A percentile compares a stretch with the other conserved stretches of the same genome.
phyloP scores from a whole-genome alignment of 2,797 vertebrate species.

The Chaenodraco wilsoni region DNA sequence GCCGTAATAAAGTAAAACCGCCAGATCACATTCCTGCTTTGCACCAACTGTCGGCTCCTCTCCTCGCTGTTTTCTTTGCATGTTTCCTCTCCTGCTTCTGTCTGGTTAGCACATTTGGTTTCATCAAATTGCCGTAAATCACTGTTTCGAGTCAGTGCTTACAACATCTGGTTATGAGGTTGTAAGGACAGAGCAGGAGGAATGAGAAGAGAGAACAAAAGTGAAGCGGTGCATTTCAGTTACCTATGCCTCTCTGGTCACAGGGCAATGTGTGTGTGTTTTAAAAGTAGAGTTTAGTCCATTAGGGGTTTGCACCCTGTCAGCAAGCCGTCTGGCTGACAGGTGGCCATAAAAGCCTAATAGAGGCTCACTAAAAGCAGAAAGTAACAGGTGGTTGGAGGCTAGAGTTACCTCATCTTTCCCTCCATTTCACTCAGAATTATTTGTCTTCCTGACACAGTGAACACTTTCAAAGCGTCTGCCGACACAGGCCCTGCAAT shows the following conservation, averaged over 20 bases:
- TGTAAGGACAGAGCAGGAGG: conserved; percentile 22
- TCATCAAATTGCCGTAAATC: conserved; percentile 36
- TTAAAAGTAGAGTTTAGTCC: conserved; percentile 47
- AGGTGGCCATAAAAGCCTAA: conserved; percentile 72
- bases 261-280: conserved; percentile 25
- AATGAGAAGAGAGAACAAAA: conserved; percentile 17
- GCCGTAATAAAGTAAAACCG: conserved; percentile 46
- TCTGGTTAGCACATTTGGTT: conserved; percentile 61
- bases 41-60: conserved; percentile 14
- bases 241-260: conserved; percentile 29
- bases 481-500: conserved; percentile 21
- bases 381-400: conserved; percentile 66
- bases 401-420: conserved; percentile 68
- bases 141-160: conserved; percentile 28
- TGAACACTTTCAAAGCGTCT: conserved; percentile 49
- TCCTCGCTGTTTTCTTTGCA: conserved; percentile 15
- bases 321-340: conserved; percentile 59
- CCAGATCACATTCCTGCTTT: conserved; percentile 25
- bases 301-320: conserved; percentile 57
- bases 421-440: conserved; percentile 38
- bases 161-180: conserved; percentile 57
- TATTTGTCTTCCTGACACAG: conserved; percentile 53
- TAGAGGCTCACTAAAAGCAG: conserved; percentile 56
- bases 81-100: conserved; percentile 27
- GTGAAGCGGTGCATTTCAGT: conserved; percentile 16